These are phyloP conservation scores for Drosophila rufa DNA, from an alignment of 1,140 invertebrate genomes.

Conservation along the genomic window DNA sequence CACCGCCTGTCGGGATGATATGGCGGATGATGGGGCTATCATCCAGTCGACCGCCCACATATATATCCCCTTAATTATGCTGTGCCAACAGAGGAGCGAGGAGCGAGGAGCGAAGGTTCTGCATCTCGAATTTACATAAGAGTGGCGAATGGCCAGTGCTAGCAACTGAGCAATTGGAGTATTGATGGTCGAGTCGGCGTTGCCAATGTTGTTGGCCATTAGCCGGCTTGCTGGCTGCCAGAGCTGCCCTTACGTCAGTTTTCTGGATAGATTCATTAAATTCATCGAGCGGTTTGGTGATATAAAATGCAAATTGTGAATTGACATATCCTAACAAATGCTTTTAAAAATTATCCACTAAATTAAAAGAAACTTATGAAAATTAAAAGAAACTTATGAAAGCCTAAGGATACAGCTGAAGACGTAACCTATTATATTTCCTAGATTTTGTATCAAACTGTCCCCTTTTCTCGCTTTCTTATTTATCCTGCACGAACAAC, in stretches of 20 bases:
- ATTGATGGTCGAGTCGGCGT: slow-evolving; percentile 70
- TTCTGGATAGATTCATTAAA: background rate
- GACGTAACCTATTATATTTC: too few relatives aligned
- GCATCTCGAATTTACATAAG: slow-evolving; percentile 47
- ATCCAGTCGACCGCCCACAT: slow-evolving; percentile 49
- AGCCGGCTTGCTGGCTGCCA: slow-evolving; percentile 31
- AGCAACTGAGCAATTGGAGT: slow-evolving; percentile 50
- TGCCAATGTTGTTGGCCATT: slow-evolving; percentile 45
- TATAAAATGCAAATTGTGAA: background rate
- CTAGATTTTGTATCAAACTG: background rate
- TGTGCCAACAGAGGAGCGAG: slow-evolving; percentile 23
- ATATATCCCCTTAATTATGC: slow-evolving; percentile 79
- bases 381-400: too few relatives aligned
- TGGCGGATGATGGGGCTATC: slow-evolving; percentile 51
- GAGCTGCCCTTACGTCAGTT: background rate
- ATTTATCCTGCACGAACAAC: background rate
- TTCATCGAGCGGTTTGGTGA: background rate
- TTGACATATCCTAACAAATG: too few relatives aligned
- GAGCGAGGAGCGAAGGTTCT: background rate
- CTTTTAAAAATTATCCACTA: too few relatives aligned
- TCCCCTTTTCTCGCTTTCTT: too few relatives aligned
- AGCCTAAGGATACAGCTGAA: too few relatives aligned
- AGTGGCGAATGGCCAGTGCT: slow-evolving; percentile 20
- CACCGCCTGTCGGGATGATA: slow-evolving; percentile 24
- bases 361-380: too few relatives aligned